phyloP scores from a whole-genome alignment of 2,888 invertebrate genomes.

The Orthonychiurus folsomi region DNA sequence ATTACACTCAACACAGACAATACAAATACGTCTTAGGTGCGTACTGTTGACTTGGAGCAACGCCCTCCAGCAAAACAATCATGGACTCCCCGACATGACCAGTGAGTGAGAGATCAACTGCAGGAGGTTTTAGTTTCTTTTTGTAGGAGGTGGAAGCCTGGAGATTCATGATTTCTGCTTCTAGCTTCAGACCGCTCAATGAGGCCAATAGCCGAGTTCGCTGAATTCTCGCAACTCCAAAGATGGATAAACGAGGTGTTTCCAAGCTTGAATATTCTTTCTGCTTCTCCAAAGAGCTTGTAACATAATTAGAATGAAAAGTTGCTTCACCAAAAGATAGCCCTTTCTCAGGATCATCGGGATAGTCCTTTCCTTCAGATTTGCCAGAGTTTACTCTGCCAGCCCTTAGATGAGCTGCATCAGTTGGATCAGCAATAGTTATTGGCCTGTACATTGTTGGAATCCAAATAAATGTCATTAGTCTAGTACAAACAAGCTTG shows the following conservation, averaged over 20 bases:
- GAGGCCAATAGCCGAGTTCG: conserved; percentile 78
- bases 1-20: no score
- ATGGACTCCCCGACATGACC: conserved; percentile 85
- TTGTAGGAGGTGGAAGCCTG: conserved; percentile 85
- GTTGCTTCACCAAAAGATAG: conserved; percentile 16
- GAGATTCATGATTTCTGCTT: conserved; percentile 84
- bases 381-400: conserved; percentile 14
- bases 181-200: conserved; percentile 83
- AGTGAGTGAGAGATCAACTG: conserved; percentile 68
- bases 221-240: conserved; percentile 79
- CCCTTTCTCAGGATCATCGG: conserved; percentile 38
- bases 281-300: conserved; percentile 36
- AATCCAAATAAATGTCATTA: no score
- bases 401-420: conserved; percentile 14
- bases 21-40: conserved; percentile 39
- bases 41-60: conserved; percentile 80
- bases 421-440: background rate
- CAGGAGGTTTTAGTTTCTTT: conserved; percentile 65
- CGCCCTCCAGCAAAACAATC: conserved; percentile 84
- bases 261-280: conserved; percentile 26
- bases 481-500: no score
- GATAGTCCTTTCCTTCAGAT: conserved; percentile 27
- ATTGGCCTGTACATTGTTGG: no score
- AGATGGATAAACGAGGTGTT: conserved; percentile 50
- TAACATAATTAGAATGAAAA: conserved; percentile 24